Evolutionary conservation across 2,888 invertebrate genomes (phyloP), one percentile per base, ranked within the genome.

Genomic region (Disparrhopalites patrizii): DNA sequence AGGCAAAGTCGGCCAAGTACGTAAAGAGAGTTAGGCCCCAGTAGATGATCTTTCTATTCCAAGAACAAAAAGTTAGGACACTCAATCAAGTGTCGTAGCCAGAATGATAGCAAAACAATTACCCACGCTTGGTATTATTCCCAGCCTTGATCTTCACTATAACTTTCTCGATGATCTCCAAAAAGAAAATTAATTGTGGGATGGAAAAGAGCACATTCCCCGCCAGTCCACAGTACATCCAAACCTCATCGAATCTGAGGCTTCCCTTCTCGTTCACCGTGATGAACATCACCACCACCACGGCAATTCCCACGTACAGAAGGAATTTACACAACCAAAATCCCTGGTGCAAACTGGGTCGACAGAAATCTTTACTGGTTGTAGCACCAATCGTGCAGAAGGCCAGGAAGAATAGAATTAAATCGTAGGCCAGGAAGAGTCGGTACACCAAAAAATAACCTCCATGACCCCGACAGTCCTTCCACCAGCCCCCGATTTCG

Each of bases 391-490:
- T 63, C 64, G 68, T 66, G 18, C 56, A 36, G 1, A 71, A 28
- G 10, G 66, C 51, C 38, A 62, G 63, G 3, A 51, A 47, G 1
- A 69, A 15, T 23, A 64, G 62, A 1, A 64, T 38, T n/a, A 65
- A 40, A 33, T 61, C 60, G 31, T 62, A 62, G 0, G 68, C 66
- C 30, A 68, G 51, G 38, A 71, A 69, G 31, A 58, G 62, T n/a
- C 70, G 52, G 38, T 71, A 71, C 4, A 67, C 67, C 64, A 71
- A 68, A 40, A 68, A 69, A 38, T 71, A 71, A 23, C 70, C 70
- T 2, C 66, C 70, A 20, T 68, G 68, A 25, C 30, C 55, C 10
- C 25, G 52, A 13, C 52, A 52, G 28, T 52, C 52, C 28, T 30
- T n/a, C 25, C 28, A 52, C 25, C 25, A 52, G 2, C 52, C 52